These are phyloP conservation scores for Aricia agestis DNA, from an alignment of 1,140 invertebrate species.

Conservation along the genomic window DNA sequence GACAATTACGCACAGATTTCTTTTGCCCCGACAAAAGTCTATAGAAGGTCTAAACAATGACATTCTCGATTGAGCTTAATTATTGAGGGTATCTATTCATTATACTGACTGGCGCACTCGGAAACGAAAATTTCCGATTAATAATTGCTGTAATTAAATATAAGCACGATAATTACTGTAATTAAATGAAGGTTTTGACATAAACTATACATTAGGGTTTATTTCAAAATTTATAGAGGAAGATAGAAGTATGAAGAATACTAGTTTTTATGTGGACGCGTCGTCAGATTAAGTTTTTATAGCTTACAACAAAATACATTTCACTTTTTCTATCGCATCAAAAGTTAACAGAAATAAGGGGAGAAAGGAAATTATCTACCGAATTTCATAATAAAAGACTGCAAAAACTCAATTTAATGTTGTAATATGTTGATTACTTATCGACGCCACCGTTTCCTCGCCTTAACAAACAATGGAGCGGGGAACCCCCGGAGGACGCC, in stretches of 20 bases:
- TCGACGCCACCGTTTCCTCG: constrained; percentile 51
- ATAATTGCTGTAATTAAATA: too few relatives aligned
- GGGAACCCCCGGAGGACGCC: constrained; percentile 65
- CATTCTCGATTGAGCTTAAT: neutral
- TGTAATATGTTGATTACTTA: constrained; percentile 10
- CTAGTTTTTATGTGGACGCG: too few relatives aligned
- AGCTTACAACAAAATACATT: too few relatives aligned
- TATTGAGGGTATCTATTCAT: neutral
- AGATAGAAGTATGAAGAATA: too few relatives aligned
- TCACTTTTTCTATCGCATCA: neutral
- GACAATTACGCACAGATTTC: neutral
- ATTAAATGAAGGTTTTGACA: too few relatives aligned
- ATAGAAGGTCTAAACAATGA: neutral
- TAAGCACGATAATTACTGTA: too few relatives aligned
- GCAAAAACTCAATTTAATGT: constrained; percentile 44
- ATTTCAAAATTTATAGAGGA: too few relatives aligned
- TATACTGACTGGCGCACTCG: too few relatives aligned
- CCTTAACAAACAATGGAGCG: constrained; percentile 73
- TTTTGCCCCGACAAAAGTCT: neutral
- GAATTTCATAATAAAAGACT: neutral
- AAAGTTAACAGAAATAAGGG: neutral
- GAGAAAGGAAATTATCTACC: neutral
- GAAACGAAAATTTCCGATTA: too few relatives aligned
- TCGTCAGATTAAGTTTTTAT: too few relatives aligned
- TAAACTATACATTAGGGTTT: too few relatives aligned